Base-by-base conservation (phyloP, 1,140 invertebrate genomes). In the Ridgeia piscesae region DNA sequence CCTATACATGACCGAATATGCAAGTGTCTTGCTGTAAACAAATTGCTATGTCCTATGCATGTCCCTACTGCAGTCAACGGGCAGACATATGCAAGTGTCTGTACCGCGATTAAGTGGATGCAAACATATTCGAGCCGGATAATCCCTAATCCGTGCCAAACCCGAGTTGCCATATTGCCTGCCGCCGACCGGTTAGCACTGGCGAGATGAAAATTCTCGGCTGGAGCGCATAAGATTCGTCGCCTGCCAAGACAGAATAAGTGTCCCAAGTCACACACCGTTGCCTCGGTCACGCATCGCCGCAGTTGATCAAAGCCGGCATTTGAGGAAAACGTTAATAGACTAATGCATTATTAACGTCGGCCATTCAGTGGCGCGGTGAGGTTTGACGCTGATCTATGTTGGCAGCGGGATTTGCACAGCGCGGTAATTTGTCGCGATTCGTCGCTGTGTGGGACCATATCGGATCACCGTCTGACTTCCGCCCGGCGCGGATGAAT, bases 321-420 rank as follows among this genome's bases (percentile, higher is more conserved):
- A 77, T 77, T 77, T 77, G 58, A 77, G 58, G 27, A 27, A 77
- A 77, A 6, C 58, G 58, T 21, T 77, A 77, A 77, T 77, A 77
- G 58, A 77, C 58, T 77, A 77, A 77, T 77, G 58, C 58, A 77
- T 77, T 77, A 77, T 77, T 77, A 77, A 77, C 17, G 58, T 77
- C 8, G 2, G 58, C 11, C 58, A 77, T 21, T 77, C 58, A 21
- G 11, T 77, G 58, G 58, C 17, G 58, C 4, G 27, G 27, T 77
- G 17, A 0, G 58, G 11, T 0, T 77, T 88, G 35, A 58, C 88
- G 48, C n/a, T 92, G 34, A 77, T 77, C 58, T 77, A 77, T 21
- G 14, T 9, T 4, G 58, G 17, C 58, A 77, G 58, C 0, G 27
- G 58, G 58, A 77, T 77, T 77, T 0, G 58, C 58, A 77, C 58